Percentiles rank a stretch among this genome's conserved stretches.
Conservation (phyloP, 2,797 vertebrate genomes). For the Phataginus tetradactyla region DNA sequence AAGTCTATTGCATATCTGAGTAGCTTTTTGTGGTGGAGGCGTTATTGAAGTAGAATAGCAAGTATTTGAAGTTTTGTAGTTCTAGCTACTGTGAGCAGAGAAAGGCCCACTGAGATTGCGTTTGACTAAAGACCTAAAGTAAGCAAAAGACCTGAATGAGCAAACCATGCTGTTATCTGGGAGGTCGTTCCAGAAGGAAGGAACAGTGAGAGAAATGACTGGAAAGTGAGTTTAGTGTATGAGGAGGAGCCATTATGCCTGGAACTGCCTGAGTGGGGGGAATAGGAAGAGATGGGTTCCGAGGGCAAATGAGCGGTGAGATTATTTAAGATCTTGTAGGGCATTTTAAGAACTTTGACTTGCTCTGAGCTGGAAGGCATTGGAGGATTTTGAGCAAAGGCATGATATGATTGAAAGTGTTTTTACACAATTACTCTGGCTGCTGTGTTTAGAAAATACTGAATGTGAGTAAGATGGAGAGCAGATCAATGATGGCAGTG, state of each 20-base stretch:
- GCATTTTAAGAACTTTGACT: conserved; percentile 24
- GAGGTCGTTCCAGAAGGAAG: not conserved
- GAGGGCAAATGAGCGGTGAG: not conserved
- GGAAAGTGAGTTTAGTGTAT: not conserved
- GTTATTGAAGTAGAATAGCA: not conserved
- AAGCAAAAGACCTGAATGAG: not conserved
- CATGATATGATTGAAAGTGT: not conserved
- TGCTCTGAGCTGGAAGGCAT: not conserved
- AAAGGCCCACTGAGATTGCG: not conserved
- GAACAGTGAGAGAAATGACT: not conserved
- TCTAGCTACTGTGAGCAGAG: conserved; percentile 9
- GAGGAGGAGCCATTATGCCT: not conserved
- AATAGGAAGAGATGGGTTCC: not conserved
- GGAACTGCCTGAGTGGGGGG: not conserved
- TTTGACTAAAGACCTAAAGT: conserved; percentile 35
- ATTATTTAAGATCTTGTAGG: not conserved
- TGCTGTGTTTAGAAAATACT: conserved; percentile 25
- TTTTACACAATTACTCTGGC: conserved; percentile 5
- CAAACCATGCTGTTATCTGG: not conserved
- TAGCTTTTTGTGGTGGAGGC: not conserved
- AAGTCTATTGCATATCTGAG: not conserved
- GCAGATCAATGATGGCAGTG: not conserved
- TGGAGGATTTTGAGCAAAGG: not conserved
- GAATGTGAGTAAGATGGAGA: not conserved
- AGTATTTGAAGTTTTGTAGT: conserved; percentile 48